Evolutionary conservation across 1,140 invertebrate species (phyloP).

Genomic region (Stegodyphus dumicola): DNA sequence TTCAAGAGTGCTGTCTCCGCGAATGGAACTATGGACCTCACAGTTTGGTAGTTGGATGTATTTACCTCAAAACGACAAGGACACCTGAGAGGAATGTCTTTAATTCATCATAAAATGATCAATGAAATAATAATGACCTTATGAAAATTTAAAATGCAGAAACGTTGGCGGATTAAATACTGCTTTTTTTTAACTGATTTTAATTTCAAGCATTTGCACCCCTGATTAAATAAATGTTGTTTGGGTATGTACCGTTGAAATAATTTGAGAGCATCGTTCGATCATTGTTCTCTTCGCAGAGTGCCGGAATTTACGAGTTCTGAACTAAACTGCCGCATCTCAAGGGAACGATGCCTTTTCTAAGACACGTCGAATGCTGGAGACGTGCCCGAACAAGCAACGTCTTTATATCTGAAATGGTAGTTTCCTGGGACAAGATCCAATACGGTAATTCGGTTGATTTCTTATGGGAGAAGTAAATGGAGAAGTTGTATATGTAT

Average conservation of each 20-base stretch:
- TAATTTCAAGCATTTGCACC: too few relatives aligned
- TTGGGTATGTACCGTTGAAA: background rate
- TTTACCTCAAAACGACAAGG: too few relatives aligned
- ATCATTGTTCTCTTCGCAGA: background rate
- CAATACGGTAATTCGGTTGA: conserved; percentile 54
- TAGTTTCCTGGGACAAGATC: conserved; percentile 40
- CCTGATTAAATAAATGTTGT: too few relatives aligned
- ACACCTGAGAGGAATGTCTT: too few relatives aligned
- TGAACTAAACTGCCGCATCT: conserved; percentile 35
- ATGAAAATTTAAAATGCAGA: too few relatives aligned
- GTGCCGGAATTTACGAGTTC: conserved; percentile 33
- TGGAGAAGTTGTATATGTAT: conserved; percentile 4
- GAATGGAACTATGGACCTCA: too few relatives aligned
- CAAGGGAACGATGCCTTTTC: conserved; percentile 26
- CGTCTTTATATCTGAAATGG: conserved; percentile 41
- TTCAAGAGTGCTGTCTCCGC: too few relatives aligned
- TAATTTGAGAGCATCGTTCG: conserved; percentile 28
- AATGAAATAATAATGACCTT: too few relatives aligned
- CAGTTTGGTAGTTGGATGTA: too few relatives aligned
- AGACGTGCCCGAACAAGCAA: conserved; percentile 35
- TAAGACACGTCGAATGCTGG: conserved; percentile 16
- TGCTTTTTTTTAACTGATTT: too few relatives aligned
- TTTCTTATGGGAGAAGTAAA: conserved; percentile 59
- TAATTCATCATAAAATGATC: too few relatives aligned
- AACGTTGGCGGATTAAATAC: too few relatives aligned